phyloP scores from a whole-genome alignment of 2,888 invertebrate species.

The Oegoconia quadripuncta region DNA sequence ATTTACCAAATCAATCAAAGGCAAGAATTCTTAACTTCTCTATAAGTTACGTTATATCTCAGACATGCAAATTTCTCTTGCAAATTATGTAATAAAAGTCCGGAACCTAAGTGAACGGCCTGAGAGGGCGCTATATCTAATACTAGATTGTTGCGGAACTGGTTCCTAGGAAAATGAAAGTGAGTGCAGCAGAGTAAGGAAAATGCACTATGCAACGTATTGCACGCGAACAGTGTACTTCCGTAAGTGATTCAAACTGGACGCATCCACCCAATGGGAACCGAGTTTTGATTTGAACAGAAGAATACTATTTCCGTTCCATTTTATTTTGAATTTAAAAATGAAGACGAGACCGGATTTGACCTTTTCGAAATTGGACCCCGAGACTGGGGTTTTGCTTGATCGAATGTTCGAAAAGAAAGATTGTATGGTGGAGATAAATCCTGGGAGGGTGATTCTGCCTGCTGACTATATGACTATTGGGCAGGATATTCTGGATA shows the following conservation, averaged over 20 bases:
- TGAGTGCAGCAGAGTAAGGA: conserved; percentile 46
- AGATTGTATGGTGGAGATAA: conserved; percentile 84
- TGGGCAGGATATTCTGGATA: conserved; percentile 83
- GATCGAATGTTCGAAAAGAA: conserved; percentile 84
- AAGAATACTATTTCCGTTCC: neutral
- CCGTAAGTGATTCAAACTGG: conserved; percentile 27
- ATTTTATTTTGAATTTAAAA: conserved; percentile 20
- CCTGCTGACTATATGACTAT: conserved; percentile 84
- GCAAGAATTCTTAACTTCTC: too few relatives aligned
- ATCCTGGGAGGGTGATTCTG: conserved; percentile 84
- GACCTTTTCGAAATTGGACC: conserved; percentile 80
- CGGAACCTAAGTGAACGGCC: too few relatives aligned
- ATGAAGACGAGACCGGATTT: conserved; percentile 63
- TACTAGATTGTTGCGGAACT: too few relatives aligned
- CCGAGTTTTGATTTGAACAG: too few relatives aligned
- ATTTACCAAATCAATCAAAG: too few relatives aligned
- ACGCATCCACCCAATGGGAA: conserved; percentile 19
- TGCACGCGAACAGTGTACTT: conserved; percentile 53
- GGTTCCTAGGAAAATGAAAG: conserved; percentile 42
- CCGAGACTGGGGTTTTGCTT: conserved; percentile 77
- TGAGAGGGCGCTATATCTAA: too few relatives aligned
- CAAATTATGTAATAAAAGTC: too few relatives aligned
- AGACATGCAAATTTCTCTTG: too few relatives aligned
- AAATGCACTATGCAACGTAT: conserved; percentile 29
- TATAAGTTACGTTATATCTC: too few relatives aligned